Percentiles rank a stretch among this genome's conserved stretches.
Conservation (phyloP, 2,888 invertebrate genomes). For the Dexiosoma caninum region DNA sequence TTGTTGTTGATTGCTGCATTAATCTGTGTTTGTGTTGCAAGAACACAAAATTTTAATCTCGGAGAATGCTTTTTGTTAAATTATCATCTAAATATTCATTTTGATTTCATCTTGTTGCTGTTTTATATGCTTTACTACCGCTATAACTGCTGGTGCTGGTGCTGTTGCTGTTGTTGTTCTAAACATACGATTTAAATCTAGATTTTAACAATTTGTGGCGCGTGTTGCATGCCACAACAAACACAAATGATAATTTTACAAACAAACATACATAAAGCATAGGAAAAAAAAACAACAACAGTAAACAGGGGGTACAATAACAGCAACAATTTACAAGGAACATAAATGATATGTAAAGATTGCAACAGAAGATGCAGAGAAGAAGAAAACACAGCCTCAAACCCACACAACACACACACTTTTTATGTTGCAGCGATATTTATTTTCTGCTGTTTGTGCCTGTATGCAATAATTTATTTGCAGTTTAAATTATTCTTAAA, state of each 20-base stretch:
- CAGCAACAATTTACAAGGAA: slow-evolving; percentile 45
- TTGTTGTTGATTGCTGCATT: slow-evolving; percentile 3
- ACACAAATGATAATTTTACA: slow-evolving; percentile 50
- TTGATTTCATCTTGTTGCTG: background rate
- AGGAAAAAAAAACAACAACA: slow-evolving; percentile 25
- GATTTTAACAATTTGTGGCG: slow-evolving; percentile 72
- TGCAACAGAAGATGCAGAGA: slow-evolving; percentile 40
- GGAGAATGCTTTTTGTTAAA: slow-evolving; percentile 44
- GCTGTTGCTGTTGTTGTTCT: background rate
- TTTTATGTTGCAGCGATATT: slow-evolving; percentile 7
- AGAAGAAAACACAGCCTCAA: slow-evolving; percentile 32
- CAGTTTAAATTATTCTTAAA: slow-evolving; percentile 43
- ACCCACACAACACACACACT: slow-evolving; percentile 57
- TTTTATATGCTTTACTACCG: slow-evolving; percentile 15
- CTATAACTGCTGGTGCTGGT: background rate
- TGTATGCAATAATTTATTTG: slow-evolving; percentile 54
- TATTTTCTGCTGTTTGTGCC: slow-evolving; percentile 24
- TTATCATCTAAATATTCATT: slow-evolving; percentile 17
- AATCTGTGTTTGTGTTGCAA: slow-evolving; percentile 31
- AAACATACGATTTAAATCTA: slow-evolving; percentile 61
- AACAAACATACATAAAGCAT: slow-evolving; percentile 44
- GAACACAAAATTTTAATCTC: slow-evolving; percentile 40
- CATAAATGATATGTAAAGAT: slow-evolving; percentile 62
- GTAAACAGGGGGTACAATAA: slow-evolving; percentile 41
- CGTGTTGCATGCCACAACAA: slow-evolving; percentile 75